phyloP scores from a whole-genome alignment of 2,797 vertebrate genomes.

The Botia almorhae region DNA sequence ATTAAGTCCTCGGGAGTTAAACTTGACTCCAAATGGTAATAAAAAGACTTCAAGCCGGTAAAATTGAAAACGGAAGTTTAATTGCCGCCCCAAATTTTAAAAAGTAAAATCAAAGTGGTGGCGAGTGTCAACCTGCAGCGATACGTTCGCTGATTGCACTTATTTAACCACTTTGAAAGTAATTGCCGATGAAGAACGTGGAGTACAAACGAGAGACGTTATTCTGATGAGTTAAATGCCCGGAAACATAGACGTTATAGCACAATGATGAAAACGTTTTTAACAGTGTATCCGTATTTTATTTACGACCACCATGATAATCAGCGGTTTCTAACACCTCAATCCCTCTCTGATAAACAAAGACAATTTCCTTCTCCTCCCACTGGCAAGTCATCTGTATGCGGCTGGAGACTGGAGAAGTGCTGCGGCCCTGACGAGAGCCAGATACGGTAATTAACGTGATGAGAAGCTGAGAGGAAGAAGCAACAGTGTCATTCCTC shows the following conservation, averaged over 20 bases:
- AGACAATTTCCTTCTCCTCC: constrained; percentile 39
- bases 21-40: neutral
- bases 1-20: neutral
- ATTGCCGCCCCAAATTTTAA: neutral
- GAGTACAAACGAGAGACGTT: neutral
- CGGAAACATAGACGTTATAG: neutral
- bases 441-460: constrained; percentile 66
- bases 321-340: constrained; percentile 69
- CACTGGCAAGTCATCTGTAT: constrained; percentile 21
- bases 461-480: constrained; percentile 48
- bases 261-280: neutral
- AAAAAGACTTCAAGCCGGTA: neutral
- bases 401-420: constrained; percentile 27
- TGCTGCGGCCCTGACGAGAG: constrained; percentile 54
- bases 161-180: neutral
- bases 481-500: constrained; percentile 45
- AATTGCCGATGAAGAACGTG: neutral
- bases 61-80: neutral
- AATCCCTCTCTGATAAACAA: constrained; percentile 59
- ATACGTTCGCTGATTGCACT: neutral
- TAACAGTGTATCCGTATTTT: neutral
- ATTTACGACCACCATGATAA: constrained; percentile 63
- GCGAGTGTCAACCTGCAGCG: constrained; percentile 1
- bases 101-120: constrained; percentile 10
- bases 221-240: neutral